Base-by-base conservation (phyloP, 2,888 invertebrate genomes). In the Plagiodera versicolora region DNA sequence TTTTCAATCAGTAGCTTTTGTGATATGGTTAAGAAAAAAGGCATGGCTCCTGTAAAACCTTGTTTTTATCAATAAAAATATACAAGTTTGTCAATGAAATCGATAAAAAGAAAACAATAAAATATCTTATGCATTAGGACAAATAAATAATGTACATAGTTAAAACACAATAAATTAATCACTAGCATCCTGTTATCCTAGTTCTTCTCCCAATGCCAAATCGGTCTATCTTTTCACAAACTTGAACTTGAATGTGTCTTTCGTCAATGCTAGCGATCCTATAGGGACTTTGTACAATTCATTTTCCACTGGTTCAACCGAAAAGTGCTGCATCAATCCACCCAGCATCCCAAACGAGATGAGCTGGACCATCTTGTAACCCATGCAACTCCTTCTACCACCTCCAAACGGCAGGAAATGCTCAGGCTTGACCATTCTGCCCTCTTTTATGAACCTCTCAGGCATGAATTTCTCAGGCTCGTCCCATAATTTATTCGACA, bases 321-420 rank as follows among this genome's bases (percentile, higher is more conserved):
- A 81, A 71, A 81, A 87, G 62, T 83, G 81, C 72, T 86, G 85
- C 58, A 87, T 72, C 16, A 87, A 67, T 16, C 82, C 82, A 2
- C 84, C 83, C 10, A 87, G 64, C 2, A 83, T 80, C 1, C 84
- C 79, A 69, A 86, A 86, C 55, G 84, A 82, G 8, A 87, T 73
- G 52, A 85, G 81, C 66, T 87, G 86, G 0, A 88, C 87, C 79
- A 89, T 81, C 72, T 86, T 87, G 77, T 87, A 87, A 0, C 89
- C 89, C 84, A 89, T 85, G 75, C 89, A 89, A 30, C 87, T 85
- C 39, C 88, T 79, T 63, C 85, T 81, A 0, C 88, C 89, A 3
- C 85, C 86, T 0, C 87, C 87, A 74, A 88, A 89, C 0, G 89
- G 89, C 17, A 88, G 75, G 72, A 88, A 89, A 71, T 86, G 82